Evolutionary conservation across 2,797 vertebrate genomes (phyloP).

Genomic region (Enteromius argenteus): DNA sequence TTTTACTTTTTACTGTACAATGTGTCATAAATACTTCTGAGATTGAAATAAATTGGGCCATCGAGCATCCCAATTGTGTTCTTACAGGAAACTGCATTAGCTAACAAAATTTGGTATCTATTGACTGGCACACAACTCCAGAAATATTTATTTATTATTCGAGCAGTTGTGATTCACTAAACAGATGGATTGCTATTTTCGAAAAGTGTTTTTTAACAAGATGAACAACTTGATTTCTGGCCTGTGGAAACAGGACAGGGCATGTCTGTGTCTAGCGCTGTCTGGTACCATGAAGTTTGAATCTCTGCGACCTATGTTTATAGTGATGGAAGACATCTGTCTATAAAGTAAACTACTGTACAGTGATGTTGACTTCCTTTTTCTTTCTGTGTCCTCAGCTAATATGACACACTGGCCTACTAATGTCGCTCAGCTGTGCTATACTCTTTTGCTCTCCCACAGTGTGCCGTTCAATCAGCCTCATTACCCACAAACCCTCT

Average conservation of each 20-base stretch:
- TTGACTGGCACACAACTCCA: not conserved
- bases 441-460: slow-evolving; percentile 40
- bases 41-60: not conserved
- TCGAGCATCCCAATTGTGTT: not conserved
- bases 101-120: not conserved
- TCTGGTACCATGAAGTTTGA: not conserved
- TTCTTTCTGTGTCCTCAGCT: slow-evolving; percentile 30
- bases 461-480: slow-evolving; percentile 49
- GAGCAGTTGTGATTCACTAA: slow-evolving; percentile 24
- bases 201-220: not conserved
- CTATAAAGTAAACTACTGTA: not conserved
- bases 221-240: slow-evolving; percentile 6
- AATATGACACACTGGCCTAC: slow-evolving; percentile 62
- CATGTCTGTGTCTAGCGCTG: not conserved
- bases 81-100: not conserved
- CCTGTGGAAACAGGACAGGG: not conserved
- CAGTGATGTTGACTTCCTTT: not conserved
- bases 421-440: slow-evolving; percentile 36
- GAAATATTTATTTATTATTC: not conserved
- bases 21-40: not conserved
- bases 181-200: not conserved
- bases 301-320: not conserved
- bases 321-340: not conserved
- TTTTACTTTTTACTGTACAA: not conserved
- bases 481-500: slow-evolving; percentile 47